These are phyloP conservation scores for Caenorhabditis sp. DNA, from an alignment of 2,888 invertebrate genomes.

Conservation along the genomic window DNA sequence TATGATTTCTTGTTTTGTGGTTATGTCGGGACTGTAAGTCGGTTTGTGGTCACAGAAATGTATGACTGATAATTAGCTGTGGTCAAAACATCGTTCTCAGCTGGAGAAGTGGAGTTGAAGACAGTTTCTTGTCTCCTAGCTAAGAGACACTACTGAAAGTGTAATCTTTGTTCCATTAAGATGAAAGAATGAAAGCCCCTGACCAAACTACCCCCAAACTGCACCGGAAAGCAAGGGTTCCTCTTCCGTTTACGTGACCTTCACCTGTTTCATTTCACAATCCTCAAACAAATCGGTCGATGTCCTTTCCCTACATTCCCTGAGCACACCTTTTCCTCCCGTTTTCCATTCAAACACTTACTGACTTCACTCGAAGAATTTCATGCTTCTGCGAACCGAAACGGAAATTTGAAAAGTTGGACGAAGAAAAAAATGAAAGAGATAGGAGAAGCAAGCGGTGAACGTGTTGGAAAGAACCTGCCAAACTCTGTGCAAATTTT, in stretches of 20 bases:
- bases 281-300: conserved; percentile 13
- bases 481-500: conserved; percentile 9
- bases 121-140: no score
- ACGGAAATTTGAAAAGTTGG: conserved; percentile 37
- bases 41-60: not conserved
- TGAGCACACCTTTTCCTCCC: not conserved
- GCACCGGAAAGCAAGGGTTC: conserved; percentile 30
- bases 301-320: not conserved
- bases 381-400: conserved; percentile 13
- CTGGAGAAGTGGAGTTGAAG: no score
- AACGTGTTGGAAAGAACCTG: conserved; percentile 36
- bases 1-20: not conserved
- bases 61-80: conserved; percentile 10
- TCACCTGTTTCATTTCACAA: conserved; percentile 26
- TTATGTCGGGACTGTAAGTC: not conserved
- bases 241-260: conserved; percentile 43
- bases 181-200: no score
- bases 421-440: conserved; percentile 6
- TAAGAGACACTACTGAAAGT: not conserved
- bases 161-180: no score
- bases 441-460: conserved; percentile 13
- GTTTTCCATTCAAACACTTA: not conserved
- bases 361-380: not conserved
- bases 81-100: not conserved
- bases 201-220: conserved; percentile 34